Base-by-base conservation (phyloP, 2,797 vertebrate species). In the Phoebastria nigripes region DNA sequence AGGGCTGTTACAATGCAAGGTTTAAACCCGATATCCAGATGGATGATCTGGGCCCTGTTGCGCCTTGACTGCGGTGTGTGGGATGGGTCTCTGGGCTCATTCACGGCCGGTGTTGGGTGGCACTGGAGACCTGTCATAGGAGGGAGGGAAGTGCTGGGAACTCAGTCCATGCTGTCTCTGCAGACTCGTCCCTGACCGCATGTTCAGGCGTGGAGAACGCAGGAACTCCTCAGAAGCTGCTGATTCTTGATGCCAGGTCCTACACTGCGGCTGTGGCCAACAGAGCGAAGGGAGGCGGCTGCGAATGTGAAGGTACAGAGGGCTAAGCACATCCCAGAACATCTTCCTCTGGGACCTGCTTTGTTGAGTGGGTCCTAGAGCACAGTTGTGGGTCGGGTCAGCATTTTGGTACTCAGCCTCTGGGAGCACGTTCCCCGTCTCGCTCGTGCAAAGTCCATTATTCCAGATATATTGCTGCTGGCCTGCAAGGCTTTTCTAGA, bases 191-290 rank as follows among this genome's bases (percentile, higher is more conserved):
- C 61, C 97, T 99, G 97, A 99, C 99, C 0, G 98, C 98, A 0
- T 98, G 98, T 87, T 98, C 99, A 0, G 98, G 98, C 4, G 98
- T 98, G 46, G 99, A 99, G 76, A 98, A 98, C 25, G 97, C 97
- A n/a, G 96, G 98, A 8, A 97, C 98, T 12, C 98, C 98, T 31
- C 99, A 99, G 97, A 99, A 99, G 97, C 98, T 99, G 95, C 98
- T 99, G 95, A 99, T 99, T 91, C 98, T 99, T 58, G 99, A 99
- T 41, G 99, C 99, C 56, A 98, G 99, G 76, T 99, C 99, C 31
- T 99, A 99, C 97, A 99, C 99, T 0, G 99, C 99, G 2, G 99
- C 99, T 0, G 99, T 99, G 93, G 99, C 99, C 77, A 99, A 99
- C 98, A 98, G 99, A 66, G 99, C 99, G 59, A 99, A 99, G 97